phyloP scores from a whole-genome alignment of 92 coral and sea anemone species.

The Pocillopora meandrina region DNA sequence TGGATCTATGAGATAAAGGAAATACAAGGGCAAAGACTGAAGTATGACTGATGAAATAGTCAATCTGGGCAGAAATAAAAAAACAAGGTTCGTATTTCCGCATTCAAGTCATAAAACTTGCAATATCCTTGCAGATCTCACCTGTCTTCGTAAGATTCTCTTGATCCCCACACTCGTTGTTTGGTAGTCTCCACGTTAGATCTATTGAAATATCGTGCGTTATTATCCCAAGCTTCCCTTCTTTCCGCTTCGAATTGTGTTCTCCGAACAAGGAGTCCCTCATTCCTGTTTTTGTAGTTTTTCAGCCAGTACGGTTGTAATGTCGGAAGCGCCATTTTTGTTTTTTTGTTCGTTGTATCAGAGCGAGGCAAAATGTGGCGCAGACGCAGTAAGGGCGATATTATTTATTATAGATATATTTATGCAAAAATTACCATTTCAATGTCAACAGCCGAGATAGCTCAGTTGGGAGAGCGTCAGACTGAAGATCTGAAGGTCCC shows the following conservation, averaged over 20 bases:
- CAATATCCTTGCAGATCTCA: slow-evolving; percentile 6
- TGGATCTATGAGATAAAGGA: no score
- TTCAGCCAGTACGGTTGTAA: slow-evolving; percentile 99
- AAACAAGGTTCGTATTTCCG: not conserved
- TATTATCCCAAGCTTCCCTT: slow-evolving; percentile 91
- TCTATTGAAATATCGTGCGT: slow-evolving; percentile 89
- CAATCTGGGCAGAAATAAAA: not conserved
- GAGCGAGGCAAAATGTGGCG: slow-evolving; percentile 48
- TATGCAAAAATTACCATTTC: rapidly evolving
- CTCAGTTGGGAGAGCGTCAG: slow-evolving; percentile 99
- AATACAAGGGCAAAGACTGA: no score
- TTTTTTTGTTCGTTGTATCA: slow-evolving; percentile 27
- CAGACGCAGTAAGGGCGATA: no score
- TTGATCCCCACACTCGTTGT: slow-evolving; percentile 98
- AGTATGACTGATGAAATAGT: no score
- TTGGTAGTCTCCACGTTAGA: slow-evolving; percentile 93
- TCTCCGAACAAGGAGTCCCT: slow-evolving; percentile 93
- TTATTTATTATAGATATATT: not conserved
- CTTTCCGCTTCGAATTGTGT: slow-evolving; percentile 94
- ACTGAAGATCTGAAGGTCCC: slow-evolving; percentile 99
- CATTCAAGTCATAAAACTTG: no score
- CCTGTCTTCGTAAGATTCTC: slow-evolving; percentile 87
- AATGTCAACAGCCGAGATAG: slow-evolving; percentile 79
- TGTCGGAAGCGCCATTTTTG: slow-evolving; percentile 99
- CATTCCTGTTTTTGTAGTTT: slow-evolving; percentile 87